Evolutionary conservation across 2,888 invertebrate genomes (phyloP), one percentile per base, ranked within the genome.

Genomic region (Torymus tubicola): DNA sequence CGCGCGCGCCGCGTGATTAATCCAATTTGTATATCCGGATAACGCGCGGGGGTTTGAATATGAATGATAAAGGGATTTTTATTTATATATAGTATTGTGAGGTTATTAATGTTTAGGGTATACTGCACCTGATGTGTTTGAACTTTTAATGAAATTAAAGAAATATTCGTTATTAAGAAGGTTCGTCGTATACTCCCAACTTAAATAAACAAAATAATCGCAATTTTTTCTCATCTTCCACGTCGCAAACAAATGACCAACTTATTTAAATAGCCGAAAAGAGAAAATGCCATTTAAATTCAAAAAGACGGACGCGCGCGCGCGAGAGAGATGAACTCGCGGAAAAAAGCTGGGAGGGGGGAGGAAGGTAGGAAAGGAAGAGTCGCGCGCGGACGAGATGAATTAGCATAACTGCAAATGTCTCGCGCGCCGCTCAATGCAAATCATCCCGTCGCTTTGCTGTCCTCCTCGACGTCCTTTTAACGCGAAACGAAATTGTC

Each of bases 321-420:
- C 42, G 42, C 42, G 42, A 5, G 10, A 21, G 5, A 50, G 42
- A 11, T 53, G 50, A 55, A 31, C 42, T 60, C 42, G 63, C 31
- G 18, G 50, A 1, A 58, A 60, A 57, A 57, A 58, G 21, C 21
- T 21, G 21, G 21, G 58, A n/a, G 60, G 18, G n/a, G 61, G 50
- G 61, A 63, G 55, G 16, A 67, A 50, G 55, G 69, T 31, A 11
- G 31, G 24, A 24, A 24, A 31, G 73, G 16, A 73, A 64, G 64
- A 69, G 61, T 4, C 53, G 42, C 42, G 3, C 5, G 67, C 67
- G 64, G 64, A 72, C 82, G 69, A 42, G 42, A 78, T 74, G 74
- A 71, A 82, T 82, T 80, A 74, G 67, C 80, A 78, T 80, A 82
- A 74, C 80, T 77, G 67, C 76, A 67, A 74, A 80, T 80, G 77